A percentile compares a stretch with the other conserved stretches of the same genome.
These are phyloP conservation scores for Myotis pilosus DNA, from an alignment of 2,797 vertebrate species.

Conservation along the genomic window DNA sequence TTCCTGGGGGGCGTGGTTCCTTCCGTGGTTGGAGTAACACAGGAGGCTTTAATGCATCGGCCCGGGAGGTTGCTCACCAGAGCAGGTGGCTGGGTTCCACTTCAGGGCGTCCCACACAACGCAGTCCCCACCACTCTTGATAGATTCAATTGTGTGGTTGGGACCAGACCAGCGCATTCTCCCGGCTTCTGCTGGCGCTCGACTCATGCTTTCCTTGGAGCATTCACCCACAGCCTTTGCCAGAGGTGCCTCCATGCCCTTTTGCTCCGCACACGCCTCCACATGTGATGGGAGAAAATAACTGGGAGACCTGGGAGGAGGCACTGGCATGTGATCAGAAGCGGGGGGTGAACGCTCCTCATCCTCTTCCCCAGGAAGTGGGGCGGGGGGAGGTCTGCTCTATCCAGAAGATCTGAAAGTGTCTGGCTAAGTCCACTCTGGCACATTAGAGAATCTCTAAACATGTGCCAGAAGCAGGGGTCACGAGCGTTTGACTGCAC, in stretches of 20 bases:
- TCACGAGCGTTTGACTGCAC: not conserved
- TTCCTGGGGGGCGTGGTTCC: not conserved
- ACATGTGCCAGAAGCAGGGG: not conserved
- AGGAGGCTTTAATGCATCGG: not conserved
- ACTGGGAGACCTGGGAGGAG: not conserved
- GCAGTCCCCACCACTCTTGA: not conserved
- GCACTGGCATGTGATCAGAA: slow-evolving; percentile 1
- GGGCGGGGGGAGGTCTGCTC: not conserved
- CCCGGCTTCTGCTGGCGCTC: not conserved
- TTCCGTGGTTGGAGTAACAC: not conserved
- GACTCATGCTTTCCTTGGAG: slow-evolving; percentile 7
- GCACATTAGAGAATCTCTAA: not conserved
- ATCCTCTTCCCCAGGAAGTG: slow-evolving; percentile 21
- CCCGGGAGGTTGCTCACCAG: not conserved
- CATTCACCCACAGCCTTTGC: not conserved
- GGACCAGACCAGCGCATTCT: not conserved
- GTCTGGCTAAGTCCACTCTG: not conserved
- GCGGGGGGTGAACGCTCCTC: not conserved
- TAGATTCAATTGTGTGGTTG: not conserved
- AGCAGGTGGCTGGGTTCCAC: not conserved
- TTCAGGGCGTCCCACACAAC: not conserved
- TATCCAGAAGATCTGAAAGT: not conserved
- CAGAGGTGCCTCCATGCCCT: not conserved
- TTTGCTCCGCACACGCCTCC: not conserved
- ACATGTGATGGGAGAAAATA: not conserved